Percentiles rank a stretch among this genome's conserved stretches.
These are phyloP conservation scores for Drosophila gunungcola DNA, from an alignment of 1,140 invertebrate species.

Conservation along the genomic window DNA sequence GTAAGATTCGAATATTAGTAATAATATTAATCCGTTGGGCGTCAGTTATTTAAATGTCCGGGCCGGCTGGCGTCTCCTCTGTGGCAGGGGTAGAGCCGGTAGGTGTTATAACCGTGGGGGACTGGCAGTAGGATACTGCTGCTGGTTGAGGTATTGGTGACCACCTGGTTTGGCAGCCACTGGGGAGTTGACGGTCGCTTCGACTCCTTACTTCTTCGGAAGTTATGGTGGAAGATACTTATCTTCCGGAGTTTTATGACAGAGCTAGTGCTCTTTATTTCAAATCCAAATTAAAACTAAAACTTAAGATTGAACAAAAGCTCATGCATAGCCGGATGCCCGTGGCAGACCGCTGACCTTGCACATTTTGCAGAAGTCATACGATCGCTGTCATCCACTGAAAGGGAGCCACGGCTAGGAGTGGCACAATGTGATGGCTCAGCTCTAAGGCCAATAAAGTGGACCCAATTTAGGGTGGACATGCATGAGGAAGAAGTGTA, in stretches of 20 bases:
- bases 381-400: background rate
- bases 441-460: background rate
- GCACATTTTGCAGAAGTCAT: constrained; percentile 5
- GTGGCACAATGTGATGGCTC: background rate
- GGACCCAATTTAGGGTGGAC: background rate
- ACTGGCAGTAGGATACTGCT: too few relatives aligned
- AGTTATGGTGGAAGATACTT: too few relatives aligned
- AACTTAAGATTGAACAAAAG: constrained; percentile 1
- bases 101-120: background rate
- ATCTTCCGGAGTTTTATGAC: too few relatives aligned
- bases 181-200: too few relatives aligned
- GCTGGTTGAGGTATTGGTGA: too few relatives aligned
- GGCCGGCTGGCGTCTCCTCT: background rate
- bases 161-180: too few relatives aligned
- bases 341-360: constrained; percentile 12
- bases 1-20: too few relatives aligned
- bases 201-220: too few relatives aligned
- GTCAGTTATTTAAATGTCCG: background rate
- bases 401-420: background rate
- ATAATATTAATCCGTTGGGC: too few relatives aligned
- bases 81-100: background rate
- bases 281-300: constrained; percentile 6
- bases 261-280: constrained; percentile 7
- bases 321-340: constrained; percentile 2
- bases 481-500: background rate